Conservation (phyloP, 2,888 invertebrate species). For the Troides oblongomaculatus region DNA sequence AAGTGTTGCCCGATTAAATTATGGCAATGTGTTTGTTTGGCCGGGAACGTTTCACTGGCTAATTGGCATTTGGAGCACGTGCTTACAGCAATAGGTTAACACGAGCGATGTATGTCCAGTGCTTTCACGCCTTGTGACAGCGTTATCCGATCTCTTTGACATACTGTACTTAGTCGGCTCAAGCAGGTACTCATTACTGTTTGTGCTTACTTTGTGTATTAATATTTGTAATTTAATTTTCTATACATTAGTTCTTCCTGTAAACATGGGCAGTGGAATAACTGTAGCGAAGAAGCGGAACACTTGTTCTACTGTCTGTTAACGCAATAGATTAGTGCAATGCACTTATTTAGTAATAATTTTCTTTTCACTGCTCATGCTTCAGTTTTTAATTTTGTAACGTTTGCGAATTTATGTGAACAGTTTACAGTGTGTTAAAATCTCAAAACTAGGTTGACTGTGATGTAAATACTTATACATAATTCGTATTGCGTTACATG, state of each 20-base stretch:
- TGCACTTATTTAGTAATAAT: conserved; percentile 22
- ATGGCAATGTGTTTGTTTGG: conserved; percentile 46
- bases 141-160: conserved; percentile 64
- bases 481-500: conserved; percentile 20
- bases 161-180: conserved; percentile 51
- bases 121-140: conserved; percentile 69
- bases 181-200: conserved; percentile 49
- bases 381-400: conserved; percentile 12
- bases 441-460: conserved; percentile 24
- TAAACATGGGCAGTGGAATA: conserved; percentile 8
- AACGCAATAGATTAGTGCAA: conserved; percentile 11
- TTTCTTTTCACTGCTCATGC: conserved; percentile 14
- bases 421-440: conserved; percentile 12
- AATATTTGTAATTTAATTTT: conserved; percentile 8
- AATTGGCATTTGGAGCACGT: conserved; percentile 73
- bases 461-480: conserved; percentile 28
- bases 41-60: conserved; percentile 59
- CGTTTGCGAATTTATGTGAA: conserved; percentile 15
- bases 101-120: conserved; percentile 57
- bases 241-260: not conserved
- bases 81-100: conserved; percentile 56
- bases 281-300: not conserved
- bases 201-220: conserved; percentile 40
- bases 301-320: conserved; percentile 1
- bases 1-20: conserved; percentile 56